Percentiles rank a stretch among this genome's conserved stretches.
Conservation (phyloP, 2,113 vertebrate species). For the Anhinga rufa region DNA sequence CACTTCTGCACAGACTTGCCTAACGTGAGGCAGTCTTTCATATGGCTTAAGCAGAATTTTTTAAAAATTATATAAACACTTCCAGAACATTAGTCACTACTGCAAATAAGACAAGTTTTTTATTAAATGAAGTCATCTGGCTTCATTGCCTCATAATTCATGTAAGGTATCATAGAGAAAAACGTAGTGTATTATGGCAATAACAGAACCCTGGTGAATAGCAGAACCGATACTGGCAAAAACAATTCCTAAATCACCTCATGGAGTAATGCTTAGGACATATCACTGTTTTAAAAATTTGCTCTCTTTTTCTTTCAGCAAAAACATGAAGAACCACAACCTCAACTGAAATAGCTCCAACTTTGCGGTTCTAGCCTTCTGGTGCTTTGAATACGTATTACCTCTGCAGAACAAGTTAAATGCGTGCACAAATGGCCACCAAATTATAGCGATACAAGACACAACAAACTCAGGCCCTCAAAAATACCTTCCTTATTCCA, state of each 20-base stretch:
- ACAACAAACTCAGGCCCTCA: not conserved
- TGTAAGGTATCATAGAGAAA: not conserved
- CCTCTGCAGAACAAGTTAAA: not conserved
- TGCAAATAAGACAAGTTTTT: not conserved
- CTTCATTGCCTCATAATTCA: not conserved
- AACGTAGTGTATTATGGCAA: accelerated
- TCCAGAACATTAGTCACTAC: not conserved
- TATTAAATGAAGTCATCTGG: not conserved
- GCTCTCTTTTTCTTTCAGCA: not conserved
- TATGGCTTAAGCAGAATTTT: not conserved
- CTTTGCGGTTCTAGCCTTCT: not conserved
- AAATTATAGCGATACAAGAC: not conserved
- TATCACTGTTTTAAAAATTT: not conserved
- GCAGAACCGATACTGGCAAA: not conserved
- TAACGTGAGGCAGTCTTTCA: not conserved
- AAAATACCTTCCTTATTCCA: not conserved
- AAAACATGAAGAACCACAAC: not conserved
- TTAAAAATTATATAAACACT: not conserved
- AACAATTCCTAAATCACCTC: not conserved
- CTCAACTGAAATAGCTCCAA: not conserved
- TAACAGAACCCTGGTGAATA: not conserved
- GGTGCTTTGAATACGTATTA: not conserved
- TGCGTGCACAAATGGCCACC: not conserved
- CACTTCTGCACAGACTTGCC: not conserved
- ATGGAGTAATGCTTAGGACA: not conserved